phyloP scores from a whole-genome alignment of 2,888 invertebrate genomes.

The Aleiodes testaceus region DNA sequence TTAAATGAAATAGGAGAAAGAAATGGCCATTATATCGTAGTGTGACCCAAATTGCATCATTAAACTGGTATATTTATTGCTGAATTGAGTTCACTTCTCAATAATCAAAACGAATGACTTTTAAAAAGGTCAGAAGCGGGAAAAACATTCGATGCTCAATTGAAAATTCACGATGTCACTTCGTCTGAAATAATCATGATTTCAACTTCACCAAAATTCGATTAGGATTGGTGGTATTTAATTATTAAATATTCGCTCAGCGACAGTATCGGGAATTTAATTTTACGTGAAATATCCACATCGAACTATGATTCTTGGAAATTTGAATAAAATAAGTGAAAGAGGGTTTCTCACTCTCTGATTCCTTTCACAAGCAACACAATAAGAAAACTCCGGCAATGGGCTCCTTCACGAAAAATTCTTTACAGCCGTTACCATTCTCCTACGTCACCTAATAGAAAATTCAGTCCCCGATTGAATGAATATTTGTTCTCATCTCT shows the following conservation, averaged over 20 bases:
- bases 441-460: constrained; percentile 29
- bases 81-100: too few species aligned
- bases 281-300: background rate
- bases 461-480: constrained; percentile 19
- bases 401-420: constrained; percentile 9
- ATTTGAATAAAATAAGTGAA: background rate
- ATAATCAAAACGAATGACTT: too few species aligned
- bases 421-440: background rate
- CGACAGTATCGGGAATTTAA: background rate
- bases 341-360: constrained; percentile 12
- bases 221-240: too few species aligned
- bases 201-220: too few species aligned
- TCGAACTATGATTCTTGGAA: background rate
- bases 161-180: too few species aligned
- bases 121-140: too few species aligned
- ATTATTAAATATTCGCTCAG: too few species aligned
- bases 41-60: too few species aligned
- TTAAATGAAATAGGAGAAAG: background rate
- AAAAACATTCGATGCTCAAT: too few species aligned
- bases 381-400: constrained; percentile 35
- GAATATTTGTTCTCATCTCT: constrained; percentile 28
- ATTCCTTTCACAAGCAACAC: constrained; percentile 32
- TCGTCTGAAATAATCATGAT: too few species aligned
- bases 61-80: too few species aligned
- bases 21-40: too few species aligned